phyloP scores from a whole-genome alignment of 1,140 invertebrate genomes.

The Physella acuta region DNA sequence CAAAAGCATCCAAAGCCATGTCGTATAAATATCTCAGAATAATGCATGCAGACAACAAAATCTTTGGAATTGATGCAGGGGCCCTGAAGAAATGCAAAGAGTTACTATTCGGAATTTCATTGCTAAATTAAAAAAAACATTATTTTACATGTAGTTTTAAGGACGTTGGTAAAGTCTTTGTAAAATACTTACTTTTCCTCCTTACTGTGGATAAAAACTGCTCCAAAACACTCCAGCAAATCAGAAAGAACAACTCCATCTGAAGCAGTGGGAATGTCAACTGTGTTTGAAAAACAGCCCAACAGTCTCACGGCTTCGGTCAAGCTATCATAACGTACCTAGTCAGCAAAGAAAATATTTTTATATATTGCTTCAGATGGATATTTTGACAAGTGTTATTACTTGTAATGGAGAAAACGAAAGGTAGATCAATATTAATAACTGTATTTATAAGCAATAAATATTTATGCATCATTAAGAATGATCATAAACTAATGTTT shows the following conservation, averaged over 20 bases:
- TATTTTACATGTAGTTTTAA: neutral
- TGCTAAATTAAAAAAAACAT: neutral
- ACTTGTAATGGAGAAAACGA: too few species aligned
- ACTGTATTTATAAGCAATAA: too few species aligned
- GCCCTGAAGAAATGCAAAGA: conserved; percentile 20
- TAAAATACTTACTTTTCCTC: conserved; percentile 40
- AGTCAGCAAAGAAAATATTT: too few species aligned
- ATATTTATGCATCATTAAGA: too few species aligned
- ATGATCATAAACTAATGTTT: too few species aligned
- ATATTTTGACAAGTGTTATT: too few species aligned
- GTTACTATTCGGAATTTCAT: neutral
- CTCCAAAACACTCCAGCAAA: conserved; percentile 35
- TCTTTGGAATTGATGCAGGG: conserved; percentile 33
- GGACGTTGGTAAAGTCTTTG: neutral
- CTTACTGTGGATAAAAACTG: conserved; percentile 44
- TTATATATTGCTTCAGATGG: too few species aligned
- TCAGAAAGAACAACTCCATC: conserved; percentile 48
- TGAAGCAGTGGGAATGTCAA: conserved; percentile 41
- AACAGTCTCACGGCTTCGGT: conserved; percentile 88
- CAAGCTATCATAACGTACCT: conserved; percentile 87
- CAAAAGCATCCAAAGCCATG: conserved; percentile 59
- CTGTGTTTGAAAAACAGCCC: conserved; percentile 77
- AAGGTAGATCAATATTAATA: too few species aligned
- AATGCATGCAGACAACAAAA: conserved; percentile 50
- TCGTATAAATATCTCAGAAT: conserved; percentile 58